Evolutionary conservation across 1,140 invertebrate species (phyloP).

Genomic region (Neocloeon triangulifer): DNA sequence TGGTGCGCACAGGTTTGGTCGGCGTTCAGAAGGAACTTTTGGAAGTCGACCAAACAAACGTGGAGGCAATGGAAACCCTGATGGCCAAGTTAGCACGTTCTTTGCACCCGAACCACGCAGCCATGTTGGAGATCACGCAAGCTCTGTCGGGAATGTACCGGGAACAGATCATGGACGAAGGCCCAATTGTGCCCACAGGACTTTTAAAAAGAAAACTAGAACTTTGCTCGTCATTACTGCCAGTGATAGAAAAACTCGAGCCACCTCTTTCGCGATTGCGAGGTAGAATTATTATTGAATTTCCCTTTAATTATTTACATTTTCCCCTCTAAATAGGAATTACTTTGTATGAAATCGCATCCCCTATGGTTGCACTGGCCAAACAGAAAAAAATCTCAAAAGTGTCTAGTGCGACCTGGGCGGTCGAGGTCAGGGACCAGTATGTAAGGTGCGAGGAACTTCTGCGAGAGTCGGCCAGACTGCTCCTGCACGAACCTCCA

Average conservation of each 20-base stretch:
- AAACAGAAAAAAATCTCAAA: no score
- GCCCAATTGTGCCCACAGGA: conserved; percentile 23
- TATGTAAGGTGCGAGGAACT: no score
- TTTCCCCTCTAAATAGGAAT: no score
- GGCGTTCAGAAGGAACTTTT: no score
- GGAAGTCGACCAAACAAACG: no score
- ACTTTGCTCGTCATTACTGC: conserved; percentile 35
- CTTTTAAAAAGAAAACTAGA: conserved; percentile 33
- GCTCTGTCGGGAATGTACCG: conserved; percentile 31
- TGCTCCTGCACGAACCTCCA: no score
- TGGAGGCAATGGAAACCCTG: conserved; percentile 25
- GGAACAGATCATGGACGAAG: conserved; percentile 22
- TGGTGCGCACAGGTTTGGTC: no score
- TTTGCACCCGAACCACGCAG: conserved; percentile 35
- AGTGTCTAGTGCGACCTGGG: no score
- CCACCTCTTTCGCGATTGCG: conserved; percentile 48
- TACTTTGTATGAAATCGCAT: neutral
- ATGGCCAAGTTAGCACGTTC: conserved; percentile 27
- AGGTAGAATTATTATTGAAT: no score
- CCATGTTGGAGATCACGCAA: conserved; percentile 40
- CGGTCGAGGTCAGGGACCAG: no score
- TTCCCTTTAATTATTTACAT: no score
- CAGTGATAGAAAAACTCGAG: conserved; percentile 36
- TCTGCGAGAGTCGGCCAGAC: no score
- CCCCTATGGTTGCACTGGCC: neutral